Percentiles rank a stretch among this genome's conserved stretches.
phyloP scores from a whole-genome alignment of 2,113 vertebrate species.

The Sceloporus tristichus region DNA sequence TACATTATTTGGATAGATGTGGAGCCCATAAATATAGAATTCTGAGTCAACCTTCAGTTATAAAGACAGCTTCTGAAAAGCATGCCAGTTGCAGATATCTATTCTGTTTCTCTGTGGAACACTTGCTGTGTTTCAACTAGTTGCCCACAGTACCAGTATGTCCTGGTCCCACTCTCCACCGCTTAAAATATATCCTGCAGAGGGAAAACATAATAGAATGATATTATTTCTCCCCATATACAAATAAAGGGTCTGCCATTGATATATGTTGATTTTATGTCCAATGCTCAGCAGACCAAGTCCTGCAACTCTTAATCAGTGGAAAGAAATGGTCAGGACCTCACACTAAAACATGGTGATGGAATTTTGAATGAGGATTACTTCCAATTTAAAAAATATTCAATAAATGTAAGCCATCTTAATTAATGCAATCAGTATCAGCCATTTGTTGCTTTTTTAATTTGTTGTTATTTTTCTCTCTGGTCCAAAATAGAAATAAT shows the following conservation, averaged over 20 bases:
- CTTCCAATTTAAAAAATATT: constrained; percentile 60
- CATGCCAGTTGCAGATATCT: too few species aligned
- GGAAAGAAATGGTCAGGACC: constrained; percentile 14
- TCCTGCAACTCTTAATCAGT: constrained; percentile 22
- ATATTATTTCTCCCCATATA: too few species aligned
- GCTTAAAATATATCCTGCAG: neutral
- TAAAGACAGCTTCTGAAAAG: too few species aligned
- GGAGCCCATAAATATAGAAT: too few species aligned
- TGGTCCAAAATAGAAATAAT: too few species aligned
- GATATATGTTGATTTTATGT: constrained; percentile 49
- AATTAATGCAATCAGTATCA: constrained; percentile 58
- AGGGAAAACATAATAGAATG: neutral
- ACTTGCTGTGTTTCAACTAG: neutral
- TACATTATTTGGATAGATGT: too few species aligned
- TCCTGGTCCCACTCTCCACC: too few species aligned
- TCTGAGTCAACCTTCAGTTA: too few species aligned
- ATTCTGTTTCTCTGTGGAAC: too few species aligned
- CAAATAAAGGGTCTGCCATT: constrained; percentile 13
- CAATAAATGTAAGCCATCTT: constrained; percentile 31
- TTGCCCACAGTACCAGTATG: neutral
- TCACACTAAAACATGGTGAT: neutral
- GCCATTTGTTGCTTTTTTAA: constrained; percentile 63
- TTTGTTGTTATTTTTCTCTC: constrained; percentile 53
- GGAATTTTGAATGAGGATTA: constrained; percentile 47
- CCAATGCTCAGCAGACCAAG: constrained; percentile 47